Evolutionary conservation across 2,888 invertebrate genomes (phyloP).

Genomic region (Pheosia tremula): DNA sequence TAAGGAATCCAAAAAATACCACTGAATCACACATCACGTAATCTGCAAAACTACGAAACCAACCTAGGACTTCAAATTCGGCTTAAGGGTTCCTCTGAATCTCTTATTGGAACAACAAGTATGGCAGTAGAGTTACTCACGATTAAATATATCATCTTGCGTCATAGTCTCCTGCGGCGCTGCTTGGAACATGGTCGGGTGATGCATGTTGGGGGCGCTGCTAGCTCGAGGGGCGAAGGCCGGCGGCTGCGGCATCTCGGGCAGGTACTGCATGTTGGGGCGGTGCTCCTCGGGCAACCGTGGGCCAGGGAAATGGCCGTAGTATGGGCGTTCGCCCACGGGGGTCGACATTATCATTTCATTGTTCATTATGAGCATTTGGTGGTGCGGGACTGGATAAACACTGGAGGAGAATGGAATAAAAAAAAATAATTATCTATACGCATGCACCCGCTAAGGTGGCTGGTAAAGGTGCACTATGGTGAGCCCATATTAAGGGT

Average conservation of each 20-base stretch:
- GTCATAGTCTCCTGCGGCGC: slow-evolving; percentile 13
- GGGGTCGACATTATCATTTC: slow-evolving; percentile 22
- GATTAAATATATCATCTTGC: slow-evolving; percentile 24
- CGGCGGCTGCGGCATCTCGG: slow-evolving; percentile 12
- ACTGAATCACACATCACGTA: too few species aligned
- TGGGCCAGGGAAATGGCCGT: slow-evolving; percentile 13
- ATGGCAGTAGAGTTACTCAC: slow-evolving; percentile 17
- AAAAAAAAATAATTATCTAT: too few species aligned
- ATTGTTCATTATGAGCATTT: slow-evolving; percentile 18
- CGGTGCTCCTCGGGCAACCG: slow-evolving; percentile 22
- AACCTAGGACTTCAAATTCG: too few species aligned
- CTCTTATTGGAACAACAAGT: too few species aligned
- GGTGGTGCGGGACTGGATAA: slow-evolving; percentile 21
- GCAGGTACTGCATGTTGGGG: slow-evolving; percentile 13
- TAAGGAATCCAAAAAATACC: too few species aligned
- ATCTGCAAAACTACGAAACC: too few species aligned
- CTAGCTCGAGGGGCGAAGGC: slow-evolving; percentile 6
- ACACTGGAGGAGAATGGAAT: slow-evolving; percentile 8
- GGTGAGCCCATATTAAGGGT: too few species aligned
- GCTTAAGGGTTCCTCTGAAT: too few species aligned
- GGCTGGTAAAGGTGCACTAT: too few species aligned
- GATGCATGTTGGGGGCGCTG: not conserved
- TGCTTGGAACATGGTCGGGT: slow-evolving; percentile 9
- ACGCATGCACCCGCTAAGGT: too few species aligned
- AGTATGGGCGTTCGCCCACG: slow-evolving; percentile 17